Conservation (phyloP, 2,888 invertebrate genomes). For the Aleiodes alternator region DNA sequence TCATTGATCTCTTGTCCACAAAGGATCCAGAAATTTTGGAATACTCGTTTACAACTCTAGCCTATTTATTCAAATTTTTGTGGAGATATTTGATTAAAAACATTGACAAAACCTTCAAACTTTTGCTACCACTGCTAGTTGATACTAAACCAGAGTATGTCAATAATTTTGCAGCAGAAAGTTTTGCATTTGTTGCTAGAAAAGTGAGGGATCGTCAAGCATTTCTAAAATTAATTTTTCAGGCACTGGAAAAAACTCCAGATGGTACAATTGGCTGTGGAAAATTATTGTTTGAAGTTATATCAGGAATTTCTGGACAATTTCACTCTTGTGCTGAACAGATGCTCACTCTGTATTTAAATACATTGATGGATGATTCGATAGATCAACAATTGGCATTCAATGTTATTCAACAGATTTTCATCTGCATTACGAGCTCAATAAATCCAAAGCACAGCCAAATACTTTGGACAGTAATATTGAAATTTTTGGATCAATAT, state of each 20-base stretch:
- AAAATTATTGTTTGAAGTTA: slow-evolving; percentile 90
- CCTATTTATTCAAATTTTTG: slow-evolving; percentile 92
- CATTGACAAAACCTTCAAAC: slow-evolving; percentile 83
- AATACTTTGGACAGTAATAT: slow-evolving; percentile 81
- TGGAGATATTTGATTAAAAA: slow-evolving; percentile 90
- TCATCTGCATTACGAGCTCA: slow-evolving; percentile 80
- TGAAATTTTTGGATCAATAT: slow-evolving; percentile 70
- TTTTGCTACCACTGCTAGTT: slow-evolving; percentile 86
- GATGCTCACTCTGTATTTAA: slow-evolving; percentile 83
- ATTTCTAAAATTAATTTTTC: slow-evolving; percentile 84
- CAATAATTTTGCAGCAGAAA: slow-evolving; percentile 95
- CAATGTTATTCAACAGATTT: slow-evolving; percentile 81
- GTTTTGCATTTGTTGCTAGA: slow-evolving; percentile 95
- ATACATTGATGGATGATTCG: slow-evolving; percentile 77
- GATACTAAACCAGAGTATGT: slow-evolving; percentile 89
- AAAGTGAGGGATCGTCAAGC: slow-evolving; percentile 88
- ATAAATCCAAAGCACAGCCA: slow-evolving; percentile 81
- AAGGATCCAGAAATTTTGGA: slow-evolving; percentile 91
- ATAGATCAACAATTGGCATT: slow-evolving; percentile 77
- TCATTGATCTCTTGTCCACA: slow-evolving; percentile 84
- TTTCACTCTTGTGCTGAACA: slow-evolving; percentile 90
- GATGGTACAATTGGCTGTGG: slow-evolving; percentile 89
- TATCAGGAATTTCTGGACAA: slow-evolving; percentile 88
- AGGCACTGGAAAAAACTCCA: slow-evolving; percentile 81
- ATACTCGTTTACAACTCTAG: slow-evolving; percentile 89